A percentile compares a stretch with the other conserved stretches of the same genome.
Evolutionary conservation across 2,113 vertebrate genomes (phyloP).

Genomic region (Oryctolagus cuniculus): mOryCun1.1 NC_091434.1:166540501-166541000

Average conservation of each 20-base stretch:
- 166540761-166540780: neutral
- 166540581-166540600: conserved; percentile 60
- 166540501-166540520: neutral
- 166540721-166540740: conserved; percentile 39
- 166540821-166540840: conserved; percentile 62
- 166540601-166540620: conserved; percentile 51
- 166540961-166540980: conserved; percentile 39
- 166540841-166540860: conserved; percentile 33
- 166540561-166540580: conserved; percentile 11
- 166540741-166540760: neutral
- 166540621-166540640: conserved; percentile 47
- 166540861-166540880: conserved; percentile 39
- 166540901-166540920: conserved; percentile 40
- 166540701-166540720: conserved; percentile 40
- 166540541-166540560: neutral
- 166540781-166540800: neutral
- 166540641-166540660: conserved; percentile 59
- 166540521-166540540: neutral
- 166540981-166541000: conserved; percentile 30
- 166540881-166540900: conserved; percentile 55
- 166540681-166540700: conserved; percentile 29
- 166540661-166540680: conserved; percentile 42
- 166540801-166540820: conserved; percentile 31
- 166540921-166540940: conserved; percentile 44
- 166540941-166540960: conserved; percentile 16